Evolutionary conservation across 2,113 vertebrate species (phyloP).

Genomic region (Hyperoodon ampullatus): DNA sequence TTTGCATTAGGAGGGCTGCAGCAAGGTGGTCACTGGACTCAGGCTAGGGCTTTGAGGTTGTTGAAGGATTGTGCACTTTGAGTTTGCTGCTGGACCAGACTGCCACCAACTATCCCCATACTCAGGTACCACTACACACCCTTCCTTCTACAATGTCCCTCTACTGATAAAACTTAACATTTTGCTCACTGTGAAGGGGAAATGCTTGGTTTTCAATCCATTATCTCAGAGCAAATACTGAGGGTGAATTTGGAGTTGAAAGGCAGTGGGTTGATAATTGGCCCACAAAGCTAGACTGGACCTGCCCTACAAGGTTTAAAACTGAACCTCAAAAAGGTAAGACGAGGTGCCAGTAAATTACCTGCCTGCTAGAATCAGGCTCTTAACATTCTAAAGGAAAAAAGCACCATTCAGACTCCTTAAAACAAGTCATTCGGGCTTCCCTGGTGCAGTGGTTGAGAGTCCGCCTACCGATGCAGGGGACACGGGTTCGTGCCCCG

Average conservation of each 20-base stretch:
- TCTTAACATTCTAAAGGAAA: neutral
- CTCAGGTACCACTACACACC: neutral
- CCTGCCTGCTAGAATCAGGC: neutral
- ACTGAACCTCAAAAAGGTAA: neutral
- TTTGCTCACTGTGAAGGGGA: neutral
- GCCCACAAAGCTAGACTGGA: neutral
- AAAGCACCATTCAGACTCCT: neutral
- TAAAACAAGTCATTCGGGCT: neutral
- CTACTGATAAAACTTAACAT: neutral
- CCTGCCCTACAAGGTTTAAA: neutral
- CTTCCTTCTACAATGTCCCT: neutral
- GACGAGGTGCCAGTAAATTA: neutral
- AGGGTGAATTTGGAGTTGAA: slow-evolving; percentile 4
- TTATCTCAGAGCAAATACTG: neutral
- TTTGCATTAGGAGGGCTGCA: neutral
- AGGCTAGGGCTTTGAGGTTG: neutral
- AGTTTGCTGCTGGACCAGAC: neutral
- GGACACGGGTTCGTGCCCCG: no score
- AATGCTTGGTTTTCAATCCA: neutral
- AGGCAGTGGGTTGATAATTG: neutral
- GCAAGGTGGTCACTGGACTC: neutral
- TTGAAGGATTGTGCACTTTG: neutral
- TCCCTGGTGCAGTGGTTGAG: no score
- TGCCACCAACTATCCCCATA: neutral
- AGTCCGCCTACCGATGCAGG: no score